Percentiles rank a stretch among this genome's conserved stretches.
Evolutionary conservation across 2,113 vertebrate genomes (phyloP).

Genomic region (Dermatemys mawii): DNA sequence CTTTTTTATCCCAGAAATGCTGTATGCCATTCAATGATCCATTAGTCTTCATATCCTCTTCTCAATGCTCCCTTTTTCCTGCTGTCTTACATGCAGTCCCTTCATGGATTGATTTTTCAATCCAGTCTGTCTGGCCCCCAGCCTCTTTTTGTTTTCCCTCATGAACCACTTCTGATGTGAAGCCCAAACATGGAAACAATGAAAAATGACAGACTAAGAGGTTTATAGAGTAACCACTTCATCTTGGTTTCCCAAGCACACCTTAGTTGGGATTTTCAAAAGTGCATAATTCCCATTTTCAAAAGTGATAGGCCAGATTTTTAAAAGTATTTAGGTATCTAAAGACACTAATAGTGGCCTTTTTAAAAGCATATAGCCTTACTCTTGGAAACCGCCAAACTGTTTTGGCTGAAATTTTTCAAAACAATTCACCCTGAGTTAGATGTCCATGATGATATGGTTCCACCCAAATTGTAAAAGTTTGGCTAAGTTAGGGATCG

Average conservation of each 20-base stretch:
- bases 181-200: not conserved
- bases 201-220: not conserved
- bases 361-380: not conserved
- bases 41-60: constrained; percentile 5
- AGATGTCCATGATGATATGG: not conserved
- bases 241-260: not conserved
- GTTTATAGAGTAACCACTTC: not conserved
- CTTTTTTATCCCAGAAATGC: not conserved
- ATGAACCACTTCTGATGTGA: not conserved
- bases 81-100: not conserved
- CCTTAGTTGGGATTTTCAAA: not conserved
- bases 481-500: not conserved
- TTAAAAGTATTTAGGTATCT: rapidly evolving
- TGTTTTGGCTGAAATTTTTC: not conserved
- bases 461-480: not conserved
- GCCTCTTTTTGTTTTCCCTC: not conserved
- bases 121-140: not conserved
- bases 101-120: constrained; percentile 30
- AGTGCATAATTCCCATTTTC: not conserved
- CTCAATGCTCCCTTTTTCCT: not conserved
- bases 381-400: not conserved
- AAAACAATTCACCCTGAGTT: not conserved
- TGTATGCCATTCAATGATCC: not conserved
- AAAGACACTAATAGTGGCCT: not conserved
- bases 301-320: not conserved